Base-by-base conservation (phyloP, 2,113 vertebrate species). In the Podarcis muralis region DNA sequence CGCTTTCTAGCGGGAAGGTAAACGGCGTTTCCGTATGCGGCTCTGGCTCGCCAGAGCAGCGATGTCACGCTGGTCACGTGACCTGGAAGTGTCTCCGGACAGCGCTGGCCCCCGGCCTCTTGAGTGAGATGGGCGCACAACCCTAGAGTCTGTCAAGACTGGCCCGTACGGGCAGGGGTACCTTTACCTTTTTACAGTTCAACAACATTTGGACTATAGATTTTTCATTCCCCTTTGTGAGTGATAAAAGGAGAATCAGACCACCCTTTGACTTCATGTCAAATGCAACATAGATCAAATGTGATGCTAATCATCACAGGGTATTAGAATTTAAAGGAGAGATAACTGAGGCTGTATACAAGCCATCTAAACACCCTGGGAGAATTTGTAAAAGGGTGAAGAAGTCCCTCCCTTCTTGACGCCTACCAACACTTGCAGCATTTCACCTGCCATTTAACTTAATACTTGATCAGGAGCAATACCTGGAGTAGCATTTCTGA, bases 401-500 rank as follows among this genome's bases (percentile, higher is more conserved):
- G 30, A 4, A 16, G 69, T 25, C 6, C 35, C 12, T 59, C 35
- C 3, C 74, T 75, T 74, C 23, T 57, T 53, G 18, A 25, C 1
- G 3, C 32, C n/a, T 59, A 62, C n/a, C 22, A 13, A 25, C 22
- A 11, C 59, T 32, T 75, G 25, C 15, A 57, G 57, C 1, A 12
- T 22, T 57, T 84, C 43, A 57, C 57, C 23, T 27, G 69, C n/a
- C 20, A 35, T 62, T 32, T 20, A 71, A 30, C 18, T 72, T 84
- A 25, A 53, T 20, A 27, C 4, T 48, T 18, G 30, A n/a, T 20
- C 37, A 85, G 43, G 32, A 79, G 84, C 30, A 75, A 2, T 83
- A 93, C 93, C 32, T 87, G 79, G 84, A 62, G 90, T 11, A 53
- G 48, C 1, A 2, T 1, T 68, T 48, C 84, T 87, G 23, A 16